Evolutionary conservation across 2,113 vertebrate genomes (phyloP), one percentile per base, ranked within the genome.

Genomic region (Hiodon alosoides): DNA sequence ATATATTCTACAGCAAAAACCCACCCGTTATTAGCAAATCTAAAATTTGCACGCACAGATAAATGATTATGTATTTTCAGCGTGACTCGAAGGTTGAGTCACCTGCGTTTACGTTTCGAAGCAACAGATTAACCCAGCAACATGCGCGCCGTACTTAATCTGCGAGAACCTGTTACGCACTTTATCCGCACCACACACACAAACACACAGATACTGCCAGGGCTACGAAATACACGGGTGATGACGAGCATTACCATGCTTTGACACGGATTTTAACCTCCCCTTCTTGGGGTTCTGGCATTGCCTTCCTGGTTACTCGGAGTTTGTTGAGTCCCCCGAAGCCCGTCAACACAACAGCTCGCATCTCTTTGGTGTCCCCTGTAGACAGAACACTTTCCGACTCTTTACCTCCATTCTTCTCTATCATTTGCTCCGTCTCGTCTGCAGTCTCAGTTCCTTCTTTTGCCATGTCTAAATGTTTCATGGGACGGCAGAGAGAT

Each of bases 291-390:
- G 95, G 94, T 86, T 98, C 96, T 8, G 96, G 96, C 94, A 98
- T 97, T 77, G 92, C 81, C 89, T 90, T 96, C 88, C 91, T 90
- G 87, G 88, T 86, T 17, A 98, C 94, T 83, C 94, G 87, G 86
- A 98, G 94, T 93, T 98, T 98, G 93, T 93, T 98, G 51, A 98
- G 91, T 69, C 96, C 96, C 47, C 96, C 96, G 79, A 98, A 98
- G 65, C 91, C 94, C 8, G 93, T 83, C 80, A 98, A 87, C 57
- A 98, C 82, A 85, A 98, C 96, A 50, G 94, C 95, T 77, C 96
- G 90, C 94, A 98, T 98, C 86, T 98, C 96, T 86, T 94, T 95
- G 72, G 92, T 82, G 75, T 94, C 92, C 52, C 85, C 86, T 0
- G 89, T 74, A 55, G 85, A 80, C 11, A 89, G 86, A 65, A 83